Evolutionary conservation across 2,888 invertebrate genomes (phyloP), one percentile per base, ranked within the genome.

Genomic region (Leptinotarsa rubiginosa): DNA sequence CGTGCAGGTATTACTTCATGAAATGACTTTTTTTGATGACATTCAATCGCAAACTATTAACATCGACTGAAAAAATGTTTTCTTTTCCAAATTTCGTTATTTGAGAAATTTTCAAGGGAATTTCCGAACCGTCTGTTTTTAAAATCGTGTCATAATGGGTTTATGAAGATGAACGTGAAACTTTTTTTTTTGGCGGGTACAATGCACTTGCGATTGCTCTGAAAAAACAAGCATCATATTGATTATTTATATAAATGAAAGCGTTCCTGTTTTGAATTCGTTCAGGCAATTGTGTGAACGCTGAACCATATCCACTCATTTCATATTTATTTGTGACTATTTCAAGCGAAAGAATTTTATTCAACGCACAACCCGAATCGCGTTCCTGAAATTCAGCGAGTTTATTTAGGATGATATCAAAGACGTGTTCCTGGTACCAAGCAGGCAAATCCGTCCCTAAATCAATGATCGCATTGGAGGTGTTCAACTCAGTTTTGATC

Each of bases 71-170:
- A 25, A 25, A 4, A 25, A 3, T 25, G 25, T 70, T 68, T 67
- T 20, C 31, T 47, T 41, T 52, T 62, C 69, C 52, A 68, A 77
- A 75, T 49, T 59, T 70, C 41, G 65, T 49, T 18, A 73, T 69
- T 66, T 67, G 54, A 52, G 72, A 72, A 10, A 62, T 41, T 16
- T 67, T 68, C 49, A 22, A 52, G 10, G 66, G 41, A 16, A 70
- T 20, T 18, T 64, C 22, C 7, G 4, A 5, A n/a, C 54, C 54
- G 16, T 16, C 7, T n/a, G 54, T 54, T 12, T 49, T 49, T 16
- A 1, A 25, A 25, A 25, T 25, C 25, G 4, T 25, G 25, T 25
- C 5, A 25, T 25, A 25, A 25, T 25, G 5, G 25, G 1, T 25
- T 25, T 25, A 31, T 31, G 31, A 7, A 7, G 31, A 31, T 31